A percentile compares a stretch with the other conserved stretches of the same genome.
phyloP scores from a whole-genome alignment of 1,140 invertebrate species.

The Drosophila paulistorum region DNA sequence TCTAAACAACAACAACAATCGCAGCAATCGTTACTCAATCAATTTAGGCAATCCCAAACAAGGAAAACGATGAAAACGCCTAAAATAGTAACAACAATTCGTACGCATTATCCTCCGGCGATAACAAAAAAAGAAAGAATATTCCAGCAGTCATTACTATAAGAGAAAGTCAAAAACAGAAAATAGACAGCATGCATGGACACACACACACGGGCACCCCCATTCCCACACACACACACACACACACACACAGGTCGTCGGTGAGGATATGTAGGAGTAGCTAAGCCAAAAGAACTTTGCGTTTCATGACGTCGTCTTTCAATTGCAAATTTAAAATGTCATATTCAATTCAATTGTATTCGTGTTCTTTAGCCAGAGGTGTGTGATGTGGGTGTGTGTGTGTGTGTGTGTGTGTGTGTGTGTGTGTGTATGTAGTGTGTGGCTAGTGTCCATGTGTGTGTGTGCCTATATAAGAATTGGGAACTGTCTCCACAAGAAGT shows the following conservation, averaged over 20 bases:
- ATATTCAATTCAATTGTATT: neutral
- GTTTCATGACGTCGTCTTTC: neutral
- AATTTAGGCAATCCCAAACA: neutral
- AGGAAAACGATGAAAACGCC: neutral
- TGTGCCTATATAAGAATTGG: neutral
- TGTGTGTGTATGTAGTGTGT: neutral
- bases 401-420: neutral
- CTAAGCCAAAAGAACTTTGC: neutral
- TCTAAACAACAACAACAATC: conserved; percentile 6
- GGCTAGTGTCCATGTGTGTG: neutral
- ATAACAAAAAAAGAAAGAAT: neutral
- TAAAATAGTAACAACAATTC: neutral
- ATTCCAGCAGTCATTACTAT: conserved; percentile 7
- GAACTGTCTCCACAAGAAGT: neutral
- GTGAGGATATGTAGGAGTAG: neutral
- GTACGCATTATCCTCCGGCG: neutral
- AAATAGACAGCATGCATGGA: neutral
- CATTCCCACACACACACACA: neutral
- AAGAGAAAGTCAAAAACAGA: neutral
- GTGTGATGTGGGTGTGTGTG: neutral
- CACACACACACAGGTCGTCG: neutral
- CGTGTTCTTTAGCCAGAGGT: too few relatives aligned
- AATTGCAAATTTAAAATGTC: conserved; percentile 2
- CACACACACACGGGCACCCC: neutral
- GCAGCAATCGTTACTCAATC: conserved; percentile 7